A percentile compares a stretch with the other conserved stretches of the same genome.
These are phyloP conservation scores for Pseudochirops corinnae DNA, from an alignment of 2,797 vertebrate species.

Conservation along the genomic window DNA sequence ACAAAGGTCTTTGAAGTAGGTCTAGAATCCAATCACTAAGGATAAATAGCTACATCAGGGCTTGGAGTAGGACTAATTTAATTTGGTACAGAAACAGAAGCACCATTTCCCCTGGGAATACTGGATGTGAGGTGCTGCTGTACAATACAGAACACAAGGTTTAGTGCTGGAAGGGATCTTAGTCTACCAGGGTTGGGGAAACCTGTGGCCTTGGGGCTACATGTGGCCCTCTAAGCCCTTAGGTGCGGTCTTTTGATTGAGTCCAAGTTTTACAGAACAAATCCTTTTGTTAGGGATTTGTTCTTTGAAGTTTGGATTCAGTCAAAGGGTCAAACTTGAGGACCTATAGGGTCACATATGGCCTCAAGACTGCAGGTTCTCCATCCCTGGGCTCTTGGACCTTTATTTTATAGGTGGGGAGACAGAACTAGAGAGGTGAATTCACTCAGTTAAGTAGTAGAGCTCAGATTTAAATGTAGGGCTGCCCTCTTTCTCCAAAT, in stretches of 20 bases:
- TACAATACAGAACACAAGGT: not conserved
- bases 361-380: too few relatives aligned
- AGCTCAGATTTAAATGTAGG: not conserved
- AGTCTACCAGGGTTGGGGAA: not conserved
- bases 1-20: conserved; percentile 48
- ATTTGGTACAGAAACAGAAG: conserved; percentile 40
- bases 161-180: not conserved
- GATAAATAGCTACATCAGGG: not conserved
- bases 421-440: not conserved
- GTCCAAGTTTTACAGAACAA: too few relatives aligned
- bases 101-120: conserved; percentile 34
- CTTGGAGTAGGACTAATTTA: not conserved
- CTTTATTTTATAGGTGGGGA: not conserved
- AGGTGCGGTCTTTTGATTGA: too few relatives aligned
- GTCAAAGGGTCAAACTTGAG: too few relatives aligned
- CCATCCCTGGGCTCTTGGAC: too few relatives aligned
- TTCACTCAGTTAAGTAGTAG: not conserved
- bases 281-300: too few relatives aligned
- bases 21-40: not conserved
- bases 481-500: not conserved
- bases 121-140: not conserved
- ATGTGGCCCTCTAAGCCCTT: too few relatives aligned
- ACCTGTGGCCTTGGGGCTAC: too few relatives aligned
- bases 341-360: too few relatives aligned
- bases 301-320: too few relatives aligned